Conservation (phyloP, 2,797 vertebrate species). For the Anniella stebbinsi region DNA sequence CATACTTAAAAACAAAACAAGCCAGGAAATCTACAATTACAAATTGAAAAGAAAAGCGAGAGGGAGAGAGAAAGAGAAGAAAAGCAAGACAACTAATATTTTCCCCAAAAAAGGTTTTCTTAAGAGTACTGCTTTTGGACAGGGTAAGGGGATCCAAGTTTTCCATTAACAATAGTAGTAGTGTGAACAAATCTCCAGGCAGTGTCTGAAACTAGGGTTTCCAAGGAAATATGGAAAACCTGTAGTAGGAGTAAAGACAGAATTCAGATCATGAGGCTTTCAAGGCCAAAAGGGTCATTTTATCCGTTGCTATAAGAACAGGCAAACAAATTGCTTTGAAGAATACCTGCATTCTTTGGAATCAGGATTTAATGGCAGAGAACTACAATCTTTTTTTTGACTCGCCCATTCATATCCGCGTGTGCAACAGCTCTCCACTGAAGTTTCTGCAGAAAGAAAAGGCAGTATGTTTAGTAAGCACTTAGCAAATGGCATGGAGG, state of each 20-base stretch:
- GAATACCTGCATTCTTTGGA: conserved; percentile 90
- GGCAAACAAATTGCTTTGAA: neutral
- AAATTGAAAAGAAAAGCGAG: neutral
- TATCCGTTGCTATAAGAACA: neutral
- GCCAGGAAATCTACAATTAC: conserved; percentile 34
- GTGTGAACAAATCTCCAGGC: neutral
- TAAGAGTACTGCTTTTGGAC: neutral
- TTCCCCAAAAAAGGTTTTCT: neutral
- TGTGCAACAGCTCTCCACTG: conserved; percentile 89
- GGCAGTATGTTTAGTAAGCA: conserved; percentile 27
- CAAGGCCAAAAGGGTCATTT: neutral
- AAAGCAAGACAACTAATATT: neutral
- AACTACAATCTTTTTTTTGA: conserved; percentile 83
- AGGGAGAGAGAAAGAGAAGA: neutral
- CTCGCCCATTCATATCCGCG: conserved; percentile 86
- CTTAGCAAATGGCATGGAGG: neutral
- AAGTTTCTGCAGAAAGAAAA: conserved; percentile 70
- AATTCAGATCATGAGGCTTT: neutral
- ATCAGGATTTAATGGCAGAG: conserved; percentile 81
- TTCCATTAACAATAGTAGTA: neutral
- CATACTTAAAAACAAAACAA: conserved; percentile 5
- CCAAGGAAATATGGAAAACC: neutral
- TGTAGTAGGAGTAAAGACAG: neutral
- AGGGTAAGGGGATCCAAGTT: neutral
- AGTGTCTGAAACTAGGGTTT: neutral